Base-by-base conservation (phyloP, 53 echinoderm and acorn worm species). In the Patiria pectinifera region DNA sequence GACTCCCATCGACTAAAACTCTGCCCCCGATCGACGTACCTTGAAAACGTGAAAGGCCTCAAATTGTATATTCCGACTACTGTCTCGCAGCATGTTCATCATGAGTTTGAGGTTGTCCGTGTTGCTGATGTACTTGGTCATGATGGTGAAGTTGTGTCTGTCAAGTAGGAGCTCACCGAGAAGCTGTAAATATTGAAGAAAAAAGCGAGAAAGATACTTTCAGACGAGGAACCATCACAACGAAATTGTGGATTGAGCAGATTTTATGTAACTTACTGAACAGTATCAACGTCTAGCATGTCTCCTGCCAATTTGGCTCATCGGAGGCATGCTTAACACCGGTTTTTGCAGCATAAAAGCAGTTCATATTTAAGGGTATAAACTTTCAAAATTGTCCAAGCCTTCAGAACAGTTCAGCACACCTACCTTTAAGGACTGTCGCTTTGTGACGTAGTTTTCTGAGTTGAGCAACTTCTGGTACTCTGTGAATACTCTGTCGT, bases 1-100 rank as follows among this genome's bases (percentile, higher is more conserved):
- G 35, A 35, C 35, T 35, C 35, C 35, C 35, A 1, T 35, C 35
- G 35, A 60, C 2, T 60, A 8, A 60, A 12, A 61, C 83, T 35
- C 63, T 5, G 21, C 44, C 16, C 66, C 35, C 10, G 11, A 35
- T 35, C 35, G 35, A 87, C 95, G 85, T 78, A 99, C 99, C 99
- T 99, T 99, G 91, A 99, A 99, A 87, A 99, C 99, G 93, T 99
- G 99, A 91, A 99, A 99, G 85, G 99, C 99, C 94, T 97, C 99
- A 95, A 99, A 99, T 86, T 99, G 99, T 83, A 99, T 99, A 76
- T 99, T 99, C 48, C 99, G 91, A 92, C 99, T 99, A 48, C 91
- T 93, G 81, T 99, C 99, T 81, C 93, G 74, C 21, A 99, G 97
- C 94, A 99, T 89, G 72, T 96, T 99, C 99, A 99, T 99, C 99